Evolutionary conservation across 2,888 invertebrate genomes (phyloP).

Genomic region (Heterodera filipjevi): DNA sequence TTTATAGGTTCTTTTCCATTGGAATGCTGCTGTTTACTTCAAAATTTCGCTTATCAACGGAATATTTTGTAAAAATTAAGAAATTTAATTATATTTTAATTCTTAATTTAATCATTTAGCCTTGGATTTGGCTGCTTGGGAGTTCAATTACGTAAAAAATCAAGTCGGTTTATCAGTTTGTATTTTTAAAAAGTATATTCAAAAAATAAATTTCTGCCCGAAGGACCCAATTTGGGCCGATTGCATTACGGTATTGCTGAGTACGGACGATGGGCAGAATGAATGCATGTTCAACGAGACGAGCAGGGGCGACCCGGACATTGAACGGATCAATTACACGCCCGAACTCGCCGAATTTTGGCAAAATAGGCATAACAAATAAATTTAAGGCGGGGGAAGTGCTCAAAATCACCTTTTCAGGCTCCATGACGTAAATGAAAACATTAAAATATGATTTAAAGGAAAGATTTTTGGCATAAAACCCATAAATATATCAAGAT

Average conservation of each 20-base stretch:
- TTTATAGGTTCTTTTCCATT: conserved; percentile 49
- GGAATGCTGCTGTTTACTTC: conserved; percentile 62
- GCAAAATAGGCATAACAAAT: conserved; percentile 37
- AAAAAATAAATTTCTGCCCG: conserved; percentile 33
- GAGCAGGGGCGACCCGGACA: conserved; percentile 38
- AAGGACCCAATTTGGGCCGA: conserved; percentile 53
- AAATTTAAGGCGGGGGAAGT: too few relatives aligned
- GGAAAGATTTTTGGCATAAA: too few relatives aligned
- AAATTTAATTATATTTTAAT: neutral
- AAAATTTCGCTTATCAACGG: conserved; percentile 55
- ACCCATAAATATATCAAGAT: too few relatives aligned
- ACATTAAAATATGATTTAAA: too few relatives aligned
- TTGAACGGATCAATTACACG: conserved; percentile 44
- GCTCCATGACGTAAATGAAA: too few relatives aligned
- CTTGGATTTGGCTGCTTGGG: conserved; percentile 52
- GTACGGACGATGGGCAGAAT: conserved; percentile 23
- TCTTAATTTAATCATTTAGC: conserved; percentile 41
- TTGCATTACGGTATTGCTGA: conserved; percentile 44
- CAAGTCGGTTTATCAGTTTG: neutral
- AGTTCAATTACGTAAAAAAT: conserved; percentile 44
- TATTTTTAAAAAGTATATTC: neutral
- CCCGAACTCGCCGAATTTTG: conserved; percentile 43
- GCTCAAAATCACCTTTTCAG: too few relatives aligned
- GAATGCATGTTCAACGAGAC: conserved; percentile 40
- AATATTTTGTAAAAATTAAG: conserved; percentile 12